Conservation (phyloP, 64 coral and sea anemone species). For the Exaiptasia diaphana region DNA sequence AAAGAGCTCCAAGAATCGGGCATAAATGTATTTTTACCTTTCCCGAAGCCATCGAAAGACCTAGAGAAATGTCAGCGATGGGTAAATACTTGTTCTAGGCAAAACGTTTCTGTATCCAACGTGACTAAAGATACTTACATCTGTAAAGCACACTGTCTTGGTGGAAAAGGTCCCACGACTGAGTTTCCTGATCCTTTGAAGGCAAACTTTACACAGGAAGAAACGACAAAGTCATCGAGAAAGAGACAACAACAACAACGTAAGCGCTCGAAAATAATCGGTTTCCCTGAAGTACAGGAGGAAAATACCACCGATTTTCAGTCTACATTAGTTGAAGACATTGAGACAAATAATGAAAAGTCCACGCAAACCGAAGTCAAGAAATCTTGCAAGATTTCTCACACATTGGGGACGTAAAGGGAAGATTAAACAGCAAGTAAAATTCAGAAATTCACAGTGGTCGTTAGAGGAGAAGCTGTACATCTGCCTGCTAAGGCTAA, state of each 20-base stretch:
- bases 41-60: constrained; percentile 62
- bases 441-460: not conserved
- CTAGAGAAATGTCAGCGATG: constrained; percentile 47
- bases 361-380: no score
- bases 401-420: constrained; percentile 7
- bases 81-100: constrained; percentile 37
- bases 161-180: constrained; percentile 37
- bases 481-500: constrained; percentile 52
- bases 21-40: constrained; percentile 58
- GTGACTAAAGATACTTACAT: constrained; percentile 46
- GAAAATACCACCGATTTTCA: no score
- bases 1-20: constrained; percentile 43
- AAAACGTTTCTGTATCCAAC: constrained; percentile 35
- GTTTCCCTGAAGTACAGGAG: no score
- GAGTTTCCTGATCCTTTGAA: constrained; percentile 57
- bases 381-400: constrained; percentile 9
- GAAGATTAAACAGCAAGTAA: not conserved
- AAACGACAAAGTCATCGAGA: not conserved
- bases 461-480: constrained; percentile 37
- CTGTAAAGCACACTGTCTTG: constrained; percentile 40
- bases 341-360: no score
- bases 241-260: no score
- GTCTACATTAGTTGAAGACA: no score
- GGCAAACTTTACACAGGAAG: constrained; percentile 7
- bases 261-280: no score